A percentile compares a stretch with the other conserved stretches of the same genome.
These are phyloP conservation scores for Florisuga fusca DNA, from an alignment of 2,797 vertebrate genomes.

Conservation along the genomic window DNA sequence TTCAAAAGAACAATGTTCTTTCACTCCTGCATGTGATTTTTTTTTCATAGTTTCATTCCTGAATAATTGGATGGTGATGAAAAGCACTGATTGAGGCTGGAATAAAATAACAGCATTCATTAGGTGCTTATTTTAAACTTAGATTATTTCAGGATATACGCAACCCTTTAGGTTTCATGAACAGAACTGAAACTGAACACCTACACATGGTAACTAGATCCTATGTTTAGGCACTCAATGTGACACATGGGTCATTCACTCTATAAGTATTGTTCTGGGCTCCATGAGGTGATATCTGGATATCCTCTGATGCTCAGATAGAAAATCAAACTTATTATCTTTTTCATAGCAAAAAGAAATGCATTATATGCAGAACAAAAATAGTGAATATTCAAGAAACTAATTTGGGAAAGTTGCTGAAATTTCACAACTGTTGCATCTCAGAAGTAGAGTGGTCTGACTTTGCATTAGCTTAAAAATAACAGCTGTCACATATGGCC, in stretches of 20 bases:
- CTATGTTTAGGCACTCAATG: neutral
- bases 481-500: neutral
- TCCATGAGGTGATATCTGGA: neutral
- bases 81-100: neutral
- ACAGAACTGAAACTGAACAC: neutral
- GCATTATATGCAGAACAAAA: neutral
- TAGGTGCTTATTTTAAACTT: neutral
- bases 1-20: neutral
- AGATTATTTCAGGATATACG: neutral
- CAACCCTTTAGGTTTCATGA: slow-evolving; percentile 3
- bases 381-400: slow-evolving; percentile 22
- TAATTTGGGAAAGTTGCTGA: slow-evolving; percentile 4
- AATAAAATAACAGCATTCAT: neutral
- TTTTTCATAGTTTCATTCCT: neutral
- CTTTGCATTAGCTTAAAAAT: slow-evolving; percentile 6
- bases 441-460: neutral
- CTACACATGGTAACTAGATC: neutral
- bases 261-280: neutral
- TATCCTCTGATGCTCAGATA: neutral
- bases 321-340: slow-evolving; percentile 10
- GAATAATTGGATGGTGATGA: neutral
- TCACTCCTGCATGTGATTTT: neutral
- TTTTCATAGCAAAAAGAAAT: neutral
- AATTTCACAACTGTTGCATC: neutral
- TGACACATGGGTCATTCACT: neutral